Percentiles rank a stretch among this genome's conserved stretches.
phyloP scores from a whole-genome alignment of 2,113 vertebrate genomes.

The Brachyhypopomus occidentalis region DNA sequence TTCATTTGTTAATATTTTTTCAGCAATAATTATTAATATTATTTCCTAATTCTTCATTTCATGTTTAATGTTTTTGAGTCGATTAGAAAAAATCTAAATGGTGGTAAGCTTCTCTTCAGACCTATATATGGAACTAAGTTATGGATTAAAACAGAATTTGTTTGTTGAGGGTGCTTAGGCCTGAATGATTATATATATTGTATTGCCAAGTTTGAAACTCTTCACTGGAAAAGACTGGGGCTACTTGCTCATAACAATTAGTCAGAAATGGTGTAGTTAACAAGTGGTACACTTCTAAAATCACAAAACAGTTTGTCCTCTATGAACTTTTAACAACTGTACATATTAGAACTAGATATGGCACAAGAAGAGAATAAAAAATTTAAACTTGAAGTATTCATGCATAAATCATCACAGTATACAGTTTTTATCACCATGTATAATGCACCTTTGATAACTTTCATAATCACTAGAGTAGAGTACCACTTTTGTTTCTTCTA shows the following conservation, averaged over 20 bases:
- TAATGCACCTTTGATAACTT: not conserved
- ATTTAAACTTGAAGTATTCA: not conserved
- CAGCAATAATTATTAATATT: not conserved
- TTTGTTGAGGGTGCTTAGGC: not conserved
- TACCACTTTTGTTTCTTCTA: not conserved
- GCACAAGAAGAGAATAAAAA: conserved; percentile 12
- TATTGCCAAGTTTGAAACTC: conserved; percentile 25
- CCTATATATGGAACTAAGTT: not conserved
- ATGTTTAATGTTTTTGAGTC: not conserved
- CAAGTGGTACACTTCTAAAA: not conserved
- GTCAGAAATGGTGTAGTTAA: not conserved
- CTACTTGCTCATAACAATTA: not conserved
- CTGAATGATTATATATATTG: not conserved
- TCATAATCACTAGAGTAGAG: not conserved
- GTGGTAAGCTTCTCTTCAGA: not conserved
- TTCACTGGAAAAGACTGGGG: conserved; percentile 21
- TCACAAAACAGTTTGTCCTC: not conserved
- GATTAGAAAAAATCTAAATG: not conserved
- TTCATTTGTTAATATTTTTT: conserved; percentile 38
- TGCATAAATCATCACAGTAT: conserved; percentile 8
- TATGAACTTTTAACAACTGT: conserved; percentile 15
- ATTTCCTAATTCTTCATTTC: not conserved
- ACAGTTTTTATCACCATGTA: not conserved
- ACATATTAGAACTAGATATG: not conserved
- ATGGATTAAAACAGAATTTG: conserved; percentile 3